Conservation (phyloP, 2,888 invertebrate genomes). For the Sclerodermus sp. region DNA sequence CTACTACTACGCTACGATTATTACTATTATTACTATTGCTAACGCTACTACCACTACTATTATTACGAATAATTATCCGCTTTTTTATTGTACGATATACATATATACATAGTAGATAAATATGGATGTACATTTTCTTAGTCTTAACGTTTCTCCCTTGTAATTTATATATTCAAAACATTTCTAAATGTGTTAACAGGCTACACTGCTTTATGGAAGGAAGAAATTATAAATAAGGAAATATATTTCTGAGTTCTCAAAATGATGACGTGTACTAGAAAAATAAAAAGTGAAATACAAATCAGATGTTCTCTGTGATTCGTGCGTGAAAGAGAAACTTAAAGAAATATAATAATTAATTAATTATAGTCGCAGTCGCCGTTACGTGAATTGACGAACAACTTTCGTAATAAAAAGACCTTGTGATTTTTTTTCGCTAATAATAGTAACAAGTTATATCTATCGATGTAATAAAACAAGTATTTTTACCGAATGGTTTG, state of each 20-base stretch:
- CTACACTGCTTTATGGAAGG: slow-evolving; percentile 43
- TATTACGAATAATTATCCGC: slow-evolving; percentile 27
- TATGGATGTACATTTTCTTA: slow-evolving; percentile 48
- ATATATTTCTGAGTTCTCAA: slow-evolving; percentile 17
- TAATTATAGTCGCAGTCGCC: no score
- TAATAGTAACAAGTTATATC: slow-evolving; percentile 39
- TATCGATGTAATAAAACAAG: slow-evolving; percentile 43
- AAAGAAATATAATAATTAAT: slow-evolving; percentile 42
- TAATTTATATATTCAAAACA: slow-evolving; percentile 47
- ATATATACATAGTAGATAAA: slow-evolving; percentile 5
- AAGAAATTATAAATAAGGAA: slow-evolving; percentile 23
- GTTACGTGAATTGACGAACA: slow-evolving; percentile 25
- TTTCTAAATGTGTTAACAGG: slow-evolving; percentile 51
- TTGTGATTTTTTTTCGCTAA: slow-evolving; percentile 42
- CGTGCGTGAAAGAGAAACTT: slow-evolving; percentile 14
- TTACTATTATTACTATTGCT: neutral
- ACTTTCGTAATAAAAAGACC: slow-evolving; percentile 27
- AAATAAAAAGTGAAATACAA: neutral
- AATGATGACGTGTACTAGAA: neutral
- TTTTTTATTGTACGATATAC: slow-evolving; percentile 40
- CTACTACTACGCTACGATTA: neutral
- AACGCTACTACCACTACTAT: slow-evolving; percentile 8
- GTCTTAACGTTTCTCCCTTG: slow-evolving; percentile 39
- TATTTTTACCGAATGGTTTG: slow-evolving; percentile 40
- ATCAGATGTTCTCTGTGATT: no score